phyloP scores from a whole-genome alignment of 2,113 vertebrate genomes.

The Nicator chloris region DNA sequence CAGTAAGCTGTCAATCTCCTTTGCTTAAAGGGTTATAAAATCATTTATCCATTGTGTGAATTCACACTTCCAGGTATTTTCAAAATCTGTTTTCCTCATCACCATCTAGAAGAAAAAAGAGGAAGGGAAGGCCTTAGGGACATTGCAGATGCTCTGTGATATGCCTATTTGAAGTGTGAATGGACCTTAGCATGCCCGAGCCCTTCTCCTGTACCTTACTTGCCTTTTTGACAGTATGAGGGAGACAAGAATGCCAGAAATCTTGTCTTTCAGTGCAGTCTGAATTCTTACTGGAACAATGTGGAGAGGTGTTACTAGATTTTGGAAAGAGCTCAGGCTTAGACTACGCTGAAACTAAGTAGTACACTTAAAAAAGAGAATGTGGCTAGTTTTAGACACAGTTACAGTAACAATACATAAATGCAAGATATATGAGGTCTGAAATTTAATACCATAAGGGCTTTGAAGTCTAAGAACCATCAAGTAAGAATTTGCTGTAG shows the following conservation, averaged over 20 bases:
- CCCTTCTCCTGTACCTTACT: not conserved
- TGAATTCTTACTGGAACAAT: not conserved
- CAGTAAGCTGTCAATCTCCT: slow-evolving; percentile 4
- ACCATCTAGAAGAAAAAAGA: not conserved
- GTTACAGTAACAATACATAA: not conserved
- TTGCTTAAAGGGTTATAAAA: slow-evolving; percentile 23
- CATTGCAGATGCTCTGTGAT: not conserved
- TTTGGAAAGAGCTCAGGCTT: not conserved
- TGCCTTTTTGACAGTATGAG: not conserved
- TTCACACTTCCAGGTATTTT: not conserved
- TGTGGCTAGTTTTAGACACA: not conserved
- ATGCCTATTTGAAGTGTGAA: slow-evolving; percentile 1
- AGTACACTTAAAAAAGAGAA: not conserved
- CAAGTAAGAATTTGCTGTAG: not conserved
- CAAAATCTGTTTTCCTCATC: not conserved
- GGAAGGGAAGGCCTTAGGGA: not conserved
- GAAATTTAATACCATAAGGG: not conserved
- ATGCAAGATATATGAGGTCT: not conserved
- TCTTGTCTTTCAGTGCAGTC: not conserved
- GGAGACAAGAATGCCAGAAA: not conserved
- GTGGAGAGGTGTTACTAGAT: not conserved
- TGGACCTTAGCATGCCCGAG: not conserved
- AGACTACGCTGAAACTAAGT: not conserved
- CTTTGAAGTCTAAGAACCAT: not conserved
- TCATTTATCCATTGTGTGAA: not conserved